Evolutionary conservation across 1,140 invertebrate species (phyloP), one percentile per base, ranked within the genome.

Genomic region (Drosophila takahashii): DNA sequence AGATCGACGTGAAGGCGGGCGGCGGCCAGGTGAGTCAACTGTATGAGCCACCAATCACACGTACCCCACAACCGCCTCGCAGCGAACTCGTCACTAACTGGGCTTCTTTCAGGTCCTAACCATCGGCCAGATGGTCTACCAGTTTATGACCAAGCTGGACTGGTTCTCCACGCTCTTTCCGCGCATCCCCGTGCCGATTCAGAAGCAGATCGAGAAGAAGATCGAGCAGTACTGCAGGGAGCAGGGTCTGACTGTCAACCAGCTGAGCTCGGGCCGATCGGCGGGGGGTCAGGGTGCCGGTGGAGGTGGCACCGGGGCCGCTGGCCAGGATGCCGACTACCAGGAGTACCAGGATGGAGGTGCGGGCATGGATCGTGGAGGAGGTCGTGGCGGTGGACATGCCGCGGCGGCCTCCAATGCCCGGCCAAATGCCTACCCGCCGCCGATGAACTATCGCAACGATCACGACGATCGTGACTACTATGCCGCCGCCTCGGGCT

Each of bases 111-210:
- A 92, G 91, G 93, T 95, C 1, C 98, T 98, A 94, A 97, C 96
- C 27, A 98, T 99, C 60, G 99, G 99, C 1, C 96, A 98, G 81
- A 96, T 99, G 93, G 93, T 98, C 1, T 95, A 98, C 45, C 97
- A 98, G 89, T 98, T 98, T 94, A 94, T 99, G 15, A 96, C 97
- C 27, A 99, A 99, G 92, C 93, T 99, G 44, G 98, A 99, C 85
- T 99, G 98, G 98, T 99, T 98, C 93, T 98, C 97, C 3, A 99
- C 99, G 6, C 93, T 99, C 11, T 99, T 99, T 92, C 99, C 99
- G 1, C 94, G 99, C 71, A 99, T 99, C 93, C 99, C 99, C n/a
- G 98, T 99, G 36, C 98, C 98, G 13, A 99, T 99, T 80, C 98
- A 99, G 93, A 98, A 97, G 91, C 95, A 96, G 91, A 94, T 97